Conservation (phyloP, 1,140 invertebrate genomes). For the Meloidogyne floridensis region DNA sequence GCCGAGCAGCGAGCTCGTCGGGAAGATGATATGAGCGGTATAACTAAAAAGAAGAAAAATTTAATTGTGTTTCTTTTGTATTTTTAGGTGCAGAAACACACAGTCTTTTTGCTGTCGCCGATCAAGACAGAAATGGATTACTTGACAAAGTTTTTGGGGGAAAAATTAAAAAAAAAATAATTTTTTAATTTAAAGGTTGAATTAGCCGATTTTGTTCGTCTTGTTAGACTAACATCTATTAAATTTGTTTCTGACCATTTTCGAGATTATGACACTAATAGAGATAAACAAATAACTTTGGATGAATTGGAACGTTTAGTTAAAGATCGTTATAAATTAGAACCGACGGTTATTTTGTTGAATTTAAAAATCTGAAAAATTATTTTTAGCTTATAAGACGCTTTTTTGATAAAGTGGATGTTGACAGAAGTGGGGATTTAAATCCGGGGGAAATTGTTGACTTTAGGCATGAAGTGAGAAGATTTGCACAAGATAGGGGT, state of each 20-base stretch:
- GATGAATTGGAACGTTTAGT: constrained; percentile 60
- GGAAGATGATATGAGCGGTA: constrained; percentile 61
- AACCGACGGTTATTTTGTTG: constrained; percentile 24
- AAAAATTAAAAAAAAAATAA: constrained; percentile 31
- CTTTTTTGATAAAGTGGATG: constrained; percentile 59
- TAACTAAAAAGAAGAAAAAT: neutral
- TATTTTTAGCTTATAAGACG: constrained; percentile 43
- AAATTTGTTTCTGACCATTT: constrained; percentile 65
- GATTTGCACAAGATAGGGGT: constrained; percentile 54
- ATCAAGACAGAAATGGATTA: constrained; percentile 51
- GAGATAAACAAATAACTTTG: constrained; percentile 56
- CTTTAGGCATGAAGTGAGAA: constrained; percentile 61
- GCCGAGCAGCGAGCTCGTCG: constrained; percentile 53
- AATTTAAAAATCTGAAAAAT: neutral
- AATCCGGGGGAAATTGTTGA: constrained; percentile 63
- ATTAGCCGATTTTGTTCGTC: constrained; percentile 61
- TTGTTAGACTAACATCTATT: constrained; percentile 60
- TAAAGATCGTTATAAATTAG: constrained; percentile 59
- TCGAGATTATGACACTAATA: constrained; percentile 56
- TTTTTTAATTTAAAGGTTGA: constrained; percentile 47
- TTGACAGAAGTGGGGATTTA: constrained; percentile 58
- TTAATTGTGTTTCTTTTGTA: neutral
- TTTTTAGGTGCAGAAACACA: constrained; percentile 48
- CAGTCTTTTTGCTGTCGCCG: constrained; percentile 61
- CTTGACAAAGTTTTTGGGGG: constrained; percentile 43